Base-by-base conservation (phyloP, 2,797 vertebrate genomes). In the Chelon labrosus region DNA sequence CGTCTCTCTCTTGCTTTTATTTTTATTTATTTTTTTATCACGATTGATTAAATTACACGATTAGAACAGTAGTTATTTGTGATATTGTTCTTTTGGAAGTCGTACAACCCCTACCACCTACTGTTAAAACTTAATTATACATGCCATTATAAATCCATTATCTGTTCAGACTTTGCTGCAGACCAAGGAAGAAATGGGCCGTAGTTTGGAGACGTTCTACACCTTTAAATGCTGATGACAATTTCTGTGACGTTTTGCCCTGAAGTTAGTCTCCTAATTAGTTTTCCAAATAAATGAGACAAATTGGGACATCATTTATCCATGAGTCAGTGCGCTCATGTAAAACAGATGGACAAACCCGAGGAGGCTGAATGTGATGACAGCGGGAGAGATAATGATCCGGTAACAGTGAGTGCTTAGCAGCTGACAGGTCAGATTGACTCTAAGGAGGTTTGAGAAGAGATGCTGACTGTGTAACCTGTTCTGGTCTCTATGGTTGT, bases 361-460 rank as follows among this genome's bases (percentile, higher is more conserved):
- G 44, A 50, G 50, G 54, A 14, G 27, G 41, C 42, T 12, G 37
- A 49, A 64, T 11, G 46, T 67, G 77, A 73, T 6, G 38, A 76
- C 60, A n/a, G 60, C 20, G 41, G 25, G 44, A 13, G 41, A 50
- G 65, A 53, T 60, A 62, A 27, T 10, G 57, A 69, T 58, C 25
- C 25, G 6, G 53, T 38, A 35, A 31, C 44, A 70, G 58, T 10
- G 56, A 61, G 56, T 25, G 62, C 54, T 61, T 52, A 46, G 42
- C 6, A 13, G 44, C 16, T 8, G 44, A 46, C 55, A n/a, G 63
- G 27, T 75, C 60, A 53, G 60, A 11, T 10, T 37, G 39, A 49
- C 27, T 20, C 2, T 10, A 41, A 16, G 25, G 47, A 56, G 52
- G 7, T 46, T 46, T 46, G 14, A n/a, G 44, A 46, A 17, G 44